Percentiles rank a stretch among this genome's conserved stretches.
Evolutionary conservation across 37 sponge, comb jelly and placozoan genomes (phyloP).

Genomic region (Ianthella basta): DNA sequence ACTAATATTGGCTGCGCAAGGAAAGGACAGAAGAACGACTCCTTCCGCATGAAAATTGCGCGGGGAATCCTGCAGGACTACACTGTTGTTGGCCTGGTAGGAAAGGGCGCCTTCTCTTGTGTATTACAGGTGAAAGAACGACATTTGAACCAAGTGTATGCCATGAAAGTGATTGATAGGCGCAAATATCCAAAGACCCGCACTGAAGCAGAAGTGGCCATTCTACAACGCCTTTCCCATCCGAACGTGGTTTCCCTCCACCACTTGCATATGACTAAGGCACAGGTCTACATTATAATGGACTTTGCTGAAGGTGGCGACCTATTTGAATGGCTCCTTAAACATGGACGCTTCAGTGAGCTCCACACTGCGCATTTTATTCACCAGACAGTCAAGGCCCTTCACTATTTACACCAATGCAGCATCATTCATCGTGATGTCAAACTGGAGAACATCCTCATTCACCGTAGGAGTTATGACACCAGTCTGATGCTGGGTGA

Average conservation of each 20-base stretch:
- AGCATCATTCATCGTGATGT: constrained; percentile 17
- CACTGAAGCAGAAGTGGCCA: neutral
- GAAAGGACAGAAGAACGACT: too few species aligned
- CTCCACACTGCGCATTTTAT: neutral
- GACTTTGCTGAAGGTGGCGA: constrained; percentile 23
- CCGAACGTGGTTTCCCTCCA: constrained; percentile 8
- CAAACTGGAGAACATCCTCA: constrained; percentile 24
- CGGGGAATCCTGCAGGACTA: neutral
- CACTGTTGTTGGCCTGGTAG: constrained; percentile 7
- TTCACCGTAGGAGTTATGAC: neutral
- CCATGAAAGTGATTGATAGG: constrained; percentile 10
- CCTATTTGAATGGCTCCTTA: constrained; percentile 27
- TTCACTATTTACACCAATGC: constrained; percentile 1
- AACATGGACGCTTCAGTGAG: constrained; percentile 13
- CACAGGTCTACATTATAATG: constrained; percentile 10
- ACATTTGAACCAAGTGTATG: neutral
- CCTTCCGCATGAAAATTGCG: neutral
- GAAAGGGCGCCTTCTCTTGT: constrained; percentile 17
- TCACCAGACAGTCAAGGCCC: neutral
- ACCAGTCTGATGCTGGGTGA: constrained; percentile 21
- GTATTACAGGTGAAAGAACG: constrained; percentile 1
- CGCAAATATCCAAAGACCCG: neutral
- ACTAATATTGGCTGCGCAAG: too few species aligned
- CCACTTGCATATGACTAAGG: neutral
- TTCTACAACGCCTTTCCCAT: neutral